These are phyloP conservation scores for Barnardius zonarius DNA, from an alignment of 2,113 vertebrate genomes.

Conservation along the genomic window DNA sequence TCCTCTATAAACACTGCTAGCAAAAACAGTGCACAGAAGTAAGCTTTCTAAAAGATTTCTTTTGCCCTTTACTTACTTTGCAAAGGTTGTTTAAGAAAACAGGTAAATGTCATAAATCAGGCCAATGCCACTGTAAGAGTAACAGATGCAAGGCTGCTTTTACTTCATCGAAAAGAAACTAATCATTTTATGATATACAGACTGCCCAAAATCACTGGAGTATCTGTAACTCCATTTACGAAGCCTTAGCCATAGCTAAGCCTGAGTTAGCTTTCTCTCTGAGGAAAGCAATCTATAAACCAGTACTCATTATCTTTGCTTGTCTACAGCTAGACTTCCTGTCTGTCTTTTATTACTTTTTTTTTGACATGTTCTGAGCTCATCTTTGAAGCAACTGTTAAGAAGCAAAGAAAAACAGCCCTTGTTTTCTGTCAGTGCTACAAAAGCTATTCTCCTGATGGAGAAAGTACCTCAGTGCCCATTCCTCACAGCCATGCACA, in stretches of 20 bases:
- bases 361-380: neutral
- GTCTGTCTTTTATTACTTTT: neutral
- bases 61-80: neutral
- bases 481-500: rapidly evolving
- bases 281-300: neutral
- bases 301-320: neutral
- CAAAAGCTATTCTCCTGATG: rapidly evolving
- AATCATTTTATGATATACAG: neutral
- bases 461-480: neutral
- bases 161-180: rapidly evolving
- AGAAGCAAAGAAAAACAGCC: neutral
- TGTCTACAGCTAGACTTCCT: neutral
- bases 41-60: neutral
- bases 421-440: neutral
- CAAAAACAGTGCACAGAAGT: neutral
- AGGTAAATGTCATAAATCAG: neutral
- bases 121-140: neutral
- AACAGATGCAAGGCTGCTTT: rapidly evolving
- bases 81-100: neutral
- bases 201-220: neutral
- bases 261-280: neutral
- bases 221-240: neutral
- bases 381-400: neutral
- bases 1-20: neutral
- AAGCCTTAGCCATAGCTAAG: neutral